Evolutionary conservation across 2,113 vertebrate genomes (phyloP).

Genomic region (Leptocoma aspasia): DNA sequence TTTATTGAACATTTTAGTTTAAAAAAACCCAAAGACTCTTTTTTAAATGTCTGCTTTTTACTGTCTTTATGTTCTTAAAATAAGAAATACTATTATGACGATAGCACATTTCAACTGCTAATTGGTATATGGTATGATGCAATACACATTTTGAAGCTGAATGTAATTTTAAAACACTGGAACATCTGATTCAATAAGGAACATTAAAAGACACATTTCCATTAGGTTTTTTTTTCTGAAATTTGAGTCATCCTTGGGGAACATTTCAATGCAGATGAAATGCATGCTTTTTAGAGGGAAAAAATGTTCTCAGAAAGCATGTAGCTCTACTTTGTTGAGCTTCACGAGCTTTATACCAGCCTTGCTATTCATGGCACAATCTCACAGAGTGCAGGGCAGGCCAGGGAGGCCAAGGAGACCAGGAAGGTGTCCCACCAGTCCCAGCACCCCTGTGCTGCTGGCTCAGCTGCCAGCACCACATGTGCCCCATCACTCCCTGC

Average conservation of each 20-base stretch:
- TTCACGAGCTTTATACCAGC: not conserved
- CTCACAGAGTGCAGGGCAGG: not conserved
- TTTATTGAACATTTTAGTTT: not conserved
- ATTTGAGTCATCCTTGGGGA: not conserved
- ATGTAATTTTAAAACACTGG: not conserved
- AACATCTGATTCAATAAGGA: not conserved
- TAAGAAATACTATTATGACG: not conserved
- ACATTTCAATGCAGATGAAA: not conserved
- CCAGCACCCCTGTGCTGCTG: not conserved
- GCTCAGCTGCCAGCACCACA: not conserved
- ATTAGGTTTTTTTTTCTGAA: not conserved
- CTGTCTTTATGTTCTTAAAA: not conserved
- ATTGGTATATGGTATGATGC: not conserved
- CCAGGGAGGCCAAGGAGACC: not conserved
- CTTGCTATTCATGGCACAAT: not conserved
- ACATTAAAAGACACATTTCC: not conserved
- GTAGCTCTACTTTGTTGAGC: not conserved
- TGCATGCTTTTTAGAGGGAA: not conserved
- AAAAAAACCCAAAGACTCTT: not conserved
- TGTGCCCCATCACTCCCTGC: fast-evolving
- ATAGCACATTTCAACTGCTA: not conserved
- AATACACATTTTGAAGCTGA: not conserved
- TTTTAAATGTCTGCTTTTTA: not conserved
- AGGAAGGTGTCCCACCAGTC: not conserved
- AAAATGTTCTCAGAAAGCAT: not conserved